Conservation (phyloP, 2,888 invertebrate species). For the Sphaerophoria taeniata region DNA sequence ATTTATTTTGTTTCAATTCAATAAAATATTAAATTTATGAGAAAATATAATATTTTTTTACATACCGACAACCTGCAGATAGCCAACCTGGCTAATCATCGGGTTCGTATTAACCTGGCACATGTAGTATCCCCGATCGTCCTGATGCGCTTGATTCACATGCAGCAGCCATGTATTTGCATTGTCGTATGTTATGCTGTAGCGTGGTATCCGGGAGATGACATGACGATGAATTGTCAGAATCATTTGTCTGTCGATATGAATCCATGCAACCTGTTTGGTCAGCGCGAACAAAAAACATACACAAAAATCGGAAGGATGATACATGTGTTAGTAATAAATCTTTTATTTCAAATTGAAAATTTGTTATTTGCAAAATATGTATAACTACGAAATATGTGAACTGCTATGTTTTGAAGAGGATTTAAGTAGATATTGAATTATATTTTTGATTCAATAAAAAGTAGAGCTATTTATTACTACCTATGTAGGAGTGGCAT, state of each 20-base stretch:
- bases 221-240: conserved; percentile 96
- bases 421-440: too few species aligned
- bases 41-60: conserved; percentile 34
- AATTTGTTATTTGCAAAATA: background rate
- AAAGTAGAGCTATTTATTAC: too few species aligned
- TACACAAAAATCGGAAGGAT: background rate
- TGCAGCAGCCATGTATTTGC: conserved; percentile 96
- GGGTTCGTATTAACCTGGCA: conserved; percentile 92
- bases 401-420: too few species aligned
- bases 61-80: conserved; percentile 96
- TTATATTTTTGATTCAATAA: too few species aligned
- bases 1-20: background rate
- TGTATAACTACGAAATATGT: too few species aligned
- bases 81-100: conserved; percentile 97
- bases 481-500: too few species aligned
- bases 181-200: conserved; percentile 95
- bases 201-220: conserved; percentile 94
- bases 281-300: background rate
- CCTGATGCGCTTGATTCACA: conserved; percentile 95
- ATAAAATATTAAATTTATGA: background rate
- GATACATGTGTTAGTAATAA: background rate
- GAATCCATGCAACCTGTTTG: conserved; percentile 95
- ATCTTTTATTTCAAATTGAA: conserved; percentile 14
- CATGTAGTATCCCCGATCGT: conserved; percentile 91
- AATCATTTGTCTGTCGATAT: conserved; percentile 97